Conservation (phyloP, 2,888 invertebrate genomes). For the Cerastis rubricosa region DNA sequence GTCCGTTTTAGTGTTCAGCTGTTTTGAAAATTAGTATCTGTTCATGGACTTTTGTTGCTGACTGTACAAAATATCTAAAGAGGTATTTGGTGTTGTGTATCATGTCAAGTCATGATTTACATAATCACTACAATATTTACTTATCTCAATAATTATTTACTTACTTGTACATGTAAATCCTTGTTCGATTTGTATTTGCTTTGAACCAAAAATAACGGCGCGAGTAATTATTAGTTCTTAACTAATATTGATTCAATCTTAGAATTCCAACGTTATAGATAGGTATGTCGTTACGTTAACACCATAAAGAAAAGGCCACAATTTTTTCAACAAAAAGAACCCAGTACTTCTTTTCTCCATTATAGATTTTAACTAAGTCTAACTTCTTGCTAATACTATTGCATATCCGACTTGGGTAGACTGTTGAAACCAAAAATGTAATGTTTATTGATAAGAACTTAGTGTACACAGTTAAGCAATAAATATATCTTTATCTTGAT, state of each 20-base stretch:
- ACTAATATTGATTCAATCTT: constrained; percentile 11
- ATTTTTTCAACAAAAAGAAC: background rate
- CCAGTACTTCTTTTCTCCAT: background rate
- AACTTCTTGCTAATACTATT: too few relatives aligned
- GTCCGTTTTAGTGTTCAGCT: too few relatives aligned
- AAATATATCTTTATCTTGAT: too few relatives aligned
- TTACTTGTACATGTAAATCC: background rate
- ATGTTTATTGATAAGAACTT: too few relatives aligned
- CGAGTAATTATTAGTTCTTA: constrained; percentile 14
- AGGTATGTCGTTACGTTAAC: background rate
- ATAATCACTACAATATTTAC: constrained; percentile 21
- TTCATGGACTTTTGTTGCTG: too few relatives aligned
- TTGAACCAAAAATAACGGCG: background rate
- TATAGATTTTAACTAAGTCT: background rate
- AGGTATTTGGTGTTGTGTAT: too few relatives aligned
- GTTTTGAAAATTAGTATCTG: too few relatives aligned
- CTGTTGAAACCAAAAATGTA: too few relatives aligned
- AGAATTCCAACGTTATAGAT: background rate
- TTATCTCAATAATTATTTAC: constrained; percentile 18
- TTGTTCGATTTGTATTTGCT: background rate
- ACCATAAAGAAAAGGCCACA: background rate
- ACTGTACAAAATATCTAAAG: too few relatives aligned
- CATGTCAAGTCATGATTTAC: constrained; percentile 1
- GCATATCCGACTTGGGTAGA: too few relatives aligned
- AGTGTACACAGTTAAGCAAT: too few relatives aligned